phyloP scores from a whole-genome alignment of 2,797 vertebrate genomes.

The Carcharodon carcharias region DNA sequence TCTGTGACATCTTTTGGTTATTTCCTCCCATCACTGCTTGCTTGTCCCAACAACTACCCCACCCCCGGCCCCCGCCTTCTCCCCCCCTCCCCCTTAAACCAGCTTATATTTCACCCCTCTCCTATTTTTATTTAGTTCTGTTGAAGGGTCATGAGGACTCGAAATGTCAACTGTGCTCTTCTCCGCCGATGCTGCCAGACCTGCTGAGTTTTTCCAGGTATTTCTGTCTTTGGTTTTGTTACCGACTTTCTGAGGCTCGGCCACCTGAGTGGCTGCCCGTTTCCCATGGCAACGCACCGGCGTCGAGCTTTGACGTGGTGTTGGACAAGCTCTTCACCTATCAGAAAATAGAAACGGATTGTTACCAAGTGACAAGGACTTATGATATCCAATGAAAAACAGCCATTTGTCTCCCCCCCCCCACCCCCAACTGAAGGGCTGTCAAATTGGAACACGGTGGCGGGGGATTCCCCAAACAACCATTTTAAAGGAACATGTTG shows the following conservation, averaged over 20 bases:
- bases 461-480: not conserved
- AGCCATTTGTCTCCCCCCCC: not conserved
- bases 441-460: not conserved
- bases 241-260: rapidly evolving
- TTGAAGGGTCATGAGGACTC: no score
- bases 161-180: no score
- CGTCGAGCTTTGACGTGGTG: not conserved
- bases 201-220: no score
- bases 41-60: no score
- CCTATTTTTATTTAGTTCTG: no score
- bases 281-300: not conserved
- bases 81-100: no score
- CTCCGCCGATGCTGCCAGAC: no score
- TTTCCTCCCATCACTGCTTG: no score
- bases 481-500: not conserved
- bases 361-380: not conserved
- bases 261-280: not conserved
- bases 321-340: not conserved
- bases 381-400: not conserved
- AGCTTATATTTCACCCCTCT: no score
- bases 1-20: no score
- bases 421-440: not conserved
- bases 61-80: no score
- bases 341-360: not conserved
- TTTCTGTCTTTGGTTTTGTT: no score